Base-by-base conservation (phyloP, 2,113 vertebrate species). In the Fukomys damarensis region DNA sequence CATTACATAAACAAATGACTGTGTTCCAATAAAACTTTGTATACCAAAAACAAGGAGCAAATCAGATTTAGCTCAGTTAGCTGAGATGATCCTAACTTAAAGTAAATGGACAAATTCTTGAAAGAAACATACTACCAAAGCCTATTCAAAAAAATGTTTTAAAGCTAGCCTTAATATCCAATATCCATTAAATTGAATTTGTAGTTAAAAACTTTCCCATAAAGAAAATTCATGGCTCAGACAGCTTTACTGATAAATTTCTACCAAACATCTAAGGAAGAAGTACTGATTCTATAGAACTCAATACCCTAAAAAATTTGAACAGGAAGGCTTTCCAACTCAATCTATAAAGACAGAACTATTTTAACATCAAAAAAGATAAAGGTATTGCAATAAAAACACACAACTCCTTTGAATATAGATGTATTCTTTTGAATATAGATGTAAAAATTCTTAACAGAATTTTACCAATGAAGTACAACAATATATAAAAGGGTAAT, bases 211-310 rank as follows among this genome's bases (percentile, higher is more conserved):
- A 35, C 72, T 9, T 43, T 94, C 41, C 52, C 28, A 61, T 70
- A 54, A 66, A 76, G 72, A 91, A 91, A 96, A 91, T 26, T 65
- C 17, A 35, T 63, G 61, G 22, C 4, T 84, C 70, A 59, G 59
- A 86, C 8, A 8, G 82, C 28, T 91, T 82, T 56, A 90, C 35
- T 81, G 65, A 61, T 46, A 70, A 89, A 79, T 61, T 72, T 56
- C 83, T 81, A 87, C 20, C 54, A 81, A 95, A 86, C 32, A 85
- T 24, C 80, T 72, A 63, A 85, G 52, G 35, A 79, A 86, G 10
- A 81, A 95, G 61, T 46, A 82, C 46, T 49, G 82, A 76, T 74
- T 81, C 84, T 92, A 92, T 17, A 92, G 9, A 79, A 58, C 16
- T 76, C 49, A 77, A 80, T 35, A 22, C 28, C 43, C 83, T 83